Base-by-base conservation (phyloP, 2,797 vertebrate species). In the Sebastes elongatus region DNA sequence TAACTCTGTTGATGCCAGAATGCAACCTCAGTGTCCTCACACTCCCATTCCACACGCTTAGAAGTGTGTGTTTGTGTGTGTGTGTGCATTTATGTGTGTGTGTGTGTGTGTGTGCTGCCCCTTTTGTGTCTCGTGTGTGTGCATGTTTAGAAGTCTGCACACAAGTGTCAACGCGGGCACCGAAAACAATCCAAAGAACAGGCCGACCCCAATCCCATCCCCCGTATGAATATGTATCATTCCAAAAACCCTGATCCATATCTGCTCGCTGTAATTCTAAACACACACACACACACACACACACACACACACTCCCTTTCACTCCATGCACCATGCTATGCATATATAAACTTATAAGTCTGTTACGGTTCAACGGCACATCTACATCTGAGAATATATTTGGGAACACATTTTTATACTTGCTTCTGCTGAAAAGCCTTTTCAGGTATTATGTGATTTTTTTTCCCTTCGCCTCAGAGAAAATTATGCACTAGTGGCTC, bases 221-320 rank as follows among this genome's bases (percentile, higher is more conserved):
- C 93, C 88, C 87, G 7, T 78, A 90, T 94, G 92, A 94, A 93
- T 94, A 94, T 92, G 88, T 87, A 93, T 93, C 82, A 80, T 81
- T 87, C 76, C 86, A 87, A 85, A 94, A 92, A 88, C 80, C 72
- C 80, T 85, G 93, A 94, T 95, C 89, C 92, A 86, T 93, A 94
- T 94, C 91, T 90, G 80, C 82, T 83, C 56, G 63, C 69, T 90
- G 79, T 85, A 85, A 91, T 86, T 92, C 86, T 86, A 82, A 91
- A 88, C 81, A 88, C 81, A 77, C 49, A 65, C 49, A 88, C 81
- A 77, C 49, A 65, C 46, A 23, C 23, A 7, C 46, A 42, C 42
- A 46, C 49, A 49, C 46, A 18, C 49, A 20, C 18, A 32, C 72
- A 27, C 5, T 49, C n/a, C n/a, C 14, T 60, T 42, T 79, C 82